Percentiles rank a stretch among this genome's conserved stretches.
These are phyloP conservation scores for Pagrus major DNA, from an alignment of 2,113 vertebrate species.

Conservation along the genomic window DNA sequence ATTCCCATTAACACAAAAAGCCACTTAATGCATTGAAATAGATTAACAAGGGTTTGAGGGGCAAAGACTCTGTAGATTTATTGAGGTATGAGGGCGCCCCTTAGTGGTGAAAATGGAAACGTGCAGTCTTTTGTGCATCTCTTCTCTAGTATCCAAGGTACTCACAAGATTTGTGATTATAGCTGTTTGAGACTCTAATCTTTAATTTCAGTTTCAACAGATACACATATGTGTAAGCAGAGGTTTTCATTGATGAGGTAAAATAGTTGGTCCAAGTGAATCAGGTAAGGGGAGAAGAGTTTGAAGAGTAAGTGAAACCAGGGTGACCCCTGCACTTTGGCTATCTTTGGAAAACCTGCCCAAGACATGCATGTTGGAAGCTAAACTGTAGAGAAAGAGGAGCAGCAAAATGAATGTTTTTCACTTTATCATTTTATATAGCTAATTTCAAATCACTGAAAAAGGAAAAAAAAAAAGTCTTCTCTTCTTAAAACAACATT, in stretches of 20 bases:
- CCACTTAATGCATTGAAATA: not conserved
- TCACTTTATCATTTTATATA: not conserved
- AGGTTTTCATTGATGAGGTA: too few relatives aligned
- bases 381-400: not conserved
- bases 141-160: not conserved
- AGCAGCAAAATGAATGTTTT: not conserved
- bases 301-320: not conserved
- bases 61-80: not conserved
- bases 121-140: not conserved
- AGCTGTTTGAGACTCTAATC: not conserved
- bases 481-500: not conserved
- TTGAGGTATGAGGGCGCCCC: slow-evolving; percentile 24
- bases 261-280: too few relatives aligned
- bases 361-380: not conserved
- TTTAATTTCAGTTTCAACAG: not conserved
- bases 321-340: not conserved
- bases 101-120: slow-evolving; percentile 27
- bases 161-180: not conserved
- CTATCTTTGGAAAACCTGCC: too few relatives aligned
- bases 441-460: not conserved
- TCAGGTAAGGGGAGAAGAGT: too few relatives aligned
- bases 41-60: not conserved
- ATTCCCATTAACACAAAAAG: not conserved
- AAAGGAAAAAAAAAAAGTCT: not conserved
- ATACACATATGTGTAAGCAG: not conserved